Evolutionary conservation across 2,113 vertebrate genomes (phyloP), one percentile per base, ranked within the genome.

Genomic region (Eretmochelys imbricata): DNA sequence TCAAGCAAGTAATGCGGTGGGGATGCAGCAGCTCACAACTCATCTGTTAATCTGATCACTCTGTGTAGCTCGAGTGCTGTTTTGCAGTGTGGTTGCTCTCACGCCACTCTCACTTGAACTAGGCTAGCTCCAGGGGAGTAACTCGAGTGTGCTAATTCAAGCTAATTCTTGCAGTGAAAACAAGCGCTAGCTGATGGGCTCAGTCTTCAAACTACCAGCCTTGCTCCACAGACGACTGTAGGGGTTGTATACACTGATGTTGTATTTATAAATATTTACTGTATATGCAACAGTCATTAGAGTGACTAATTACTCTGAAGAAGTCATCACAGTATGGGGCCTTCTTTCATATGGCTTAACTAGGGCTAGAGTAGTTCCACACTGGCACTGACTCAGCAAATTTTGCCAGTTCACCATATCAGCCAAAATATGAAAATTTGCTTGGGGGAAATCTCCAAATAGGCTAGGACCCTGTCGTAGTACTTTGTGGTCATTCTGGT

Each of bases 351-450:
- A 59, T 75, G 79, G 38, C 24, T 88, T 50, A 1, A 12, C n/a
- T 78, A 24, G 42, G 82, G 27, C 29, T 35, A 55, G 76, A 42
- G 35, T n/a, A 53, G 27, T 80, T 91, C 13, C 16, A 38, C 54
- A 9, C 19, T 2, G 0, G 78, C 86, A 46, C 72, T 25, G 6
- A 42, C 24, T 76, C 38, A 46, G 69, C 69, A n/a, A 35, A 0
- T 13, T 82, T 62, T 80, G 54, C 53, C 25, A 84, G 42, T 79
- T 11, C 89, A 53, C 29, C 84, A 6, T 55, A n/a, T 57, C 49
- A 91, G 65, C 54, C 48, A 76, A 76, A 25, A 10, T 29, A 24
- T 24, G 31, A 82, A 25, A 0, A 0, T 55, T 82, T 24, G 3
- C 29, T 38, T 35, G 9, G 24, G 75, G 29, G 62, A 80, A 62